Evolutionary conservation across 2,797 vertebrate species (phyloP), one percentile per base, ranked within the genome.

Genomic region (Poeciliopsis turneri): DNA sequence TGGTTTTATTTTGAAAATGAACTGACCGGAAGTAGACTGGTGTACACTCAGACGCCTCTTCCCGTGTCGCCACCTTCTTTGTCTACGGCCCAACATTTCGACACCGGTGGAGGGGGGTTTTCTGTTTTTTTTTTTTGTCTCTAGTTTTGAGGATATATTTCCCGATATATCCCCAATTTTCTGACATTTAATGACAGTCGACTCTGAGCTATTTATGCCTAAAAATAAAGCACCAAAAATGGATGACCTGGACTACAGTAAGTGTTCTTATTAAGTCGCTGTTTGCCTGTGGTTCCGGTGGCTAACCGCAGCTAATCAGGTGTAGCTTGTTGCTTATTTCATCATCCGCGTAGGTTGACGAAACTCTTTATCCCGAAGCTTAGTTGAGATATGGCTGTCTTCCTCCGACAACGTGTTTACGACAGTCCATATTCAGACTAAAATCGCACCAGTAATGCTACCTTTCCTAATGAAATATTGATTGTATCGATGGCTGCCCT

Each of bases 221-320:
- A 96, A 96, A 95, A 96, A 93, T 94, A 96, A 96, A 96, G 93
- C 96, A 85, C 96, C 95, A 85, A 96, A 96, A 94, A 96, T 96
- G 96, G 96, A 96, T 93, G 96, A 96, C 87, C 93, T 96, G 95
- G 96, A 96, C 94, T 96, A 96, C 95, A 96, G 96, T 96, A 93
- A 96, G 96, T 96, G 74, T 28, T 45, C 41, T 82, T 72, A n/a
- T 28, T 82, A 49, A 76, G 77, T n/a, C 79, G 77, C 73, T 84
- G 15, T 80, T 83, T 77, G 49, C 64, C 73, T 47, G 20, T 23
- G 47, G 74, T 75, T 88, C 28, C 75, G 46, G 82, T 76, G 84
- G 92, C 91, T 90, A 89, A 66, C 72, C 47, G 78, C 43, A 64
- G 90, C 92, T 93, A 92, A 81, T 66, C 41, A 70, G 45, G 23